These are phyloP conservation scores for Myotis davidii DNA, from an alignment of 2,113 vertebrate genomes.

Conservation along the genomic window DNA sequence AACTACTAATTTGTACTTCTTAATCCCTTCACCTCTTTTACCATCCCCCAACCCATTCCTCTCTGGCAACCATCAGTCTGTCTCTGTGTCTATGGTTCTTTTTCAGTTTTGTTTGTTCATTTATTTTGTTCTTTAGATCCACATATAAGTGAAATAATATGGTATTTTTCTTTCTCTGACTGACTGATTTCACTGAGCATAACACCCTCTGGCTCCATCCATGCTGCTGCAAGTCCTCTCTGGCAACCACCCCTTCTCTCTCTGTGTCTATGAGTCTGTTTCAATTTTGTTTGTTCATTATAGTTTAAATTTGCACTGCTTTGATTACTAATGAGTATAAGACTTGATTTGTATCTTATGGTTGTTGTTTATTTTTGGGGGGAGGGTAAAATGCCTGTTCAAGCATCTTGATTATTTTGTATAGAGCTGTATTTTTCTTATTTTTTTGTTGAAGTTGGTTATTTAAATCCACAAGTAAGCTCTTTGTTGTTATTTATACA, in stretches of 20 bases:
- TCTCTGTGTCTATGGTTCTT: background rate
- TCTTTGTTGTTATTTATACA: background rate
- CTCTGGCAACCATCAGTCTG: background rate
- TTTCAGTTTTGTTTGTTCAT: background rate
- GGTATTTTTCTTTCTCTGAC: no score
- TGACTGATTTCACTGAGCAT: no score
- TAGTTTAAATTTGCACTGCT: background rate
- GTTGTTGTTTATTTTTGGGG: background rate
- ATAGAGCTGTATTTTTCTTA: background rate
- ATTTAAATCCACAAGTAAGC: slow-evolving; percentile 5
- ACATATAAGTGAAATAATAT: no score
- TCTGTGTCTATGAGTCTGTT: background rate
- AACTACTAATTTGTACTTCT: background rate
- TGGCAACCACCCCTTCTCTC: background rate
- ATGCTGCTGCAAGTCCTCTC: no score
- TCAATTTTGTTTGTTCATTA: background rate
- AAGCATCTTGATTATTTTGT: background rate
- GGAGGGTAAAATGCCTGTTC: background rate
- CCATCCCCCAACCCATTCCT: background rate
- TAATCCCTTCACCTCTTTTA: background rate
- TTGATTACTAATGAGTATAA: background rate
- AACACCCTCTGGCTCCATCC: no score
- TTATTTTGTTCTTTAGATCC: no score
- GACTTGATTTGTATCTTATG: background rate
- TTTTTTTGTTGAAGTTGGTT: slow-evolving; percentile 12